These are phyloP conservation scores for Plotosus lineatus DNA, from an alignment of 2,113 vertebrate genomes.

Conservation along the genomic window DNA sequence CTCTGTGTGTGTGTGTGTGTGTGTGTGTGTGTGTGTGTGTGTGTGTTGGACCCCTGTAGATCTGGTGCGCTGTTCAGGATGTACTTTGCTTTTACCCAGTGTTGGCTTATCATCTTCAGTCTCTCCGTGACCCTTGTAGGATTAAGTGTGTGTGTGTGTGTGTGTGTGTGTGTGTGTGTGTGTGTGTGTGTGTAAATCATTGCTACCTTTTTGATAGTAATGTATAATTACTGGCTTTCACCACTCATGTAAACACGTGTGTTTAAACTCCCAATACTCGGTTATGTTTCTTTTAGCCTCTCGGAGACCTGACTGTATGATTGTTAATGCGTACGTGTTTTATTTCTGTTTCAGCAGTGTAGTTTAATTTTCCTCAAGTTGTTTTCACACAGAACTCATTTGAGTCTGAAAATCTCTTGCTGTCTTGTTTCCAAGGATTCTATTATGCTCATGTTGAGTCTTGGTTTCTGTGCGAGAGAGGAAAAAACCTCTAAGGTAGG, in stretches of 20 bases:
- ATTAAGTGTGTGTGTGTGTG: too few relatives aligned
- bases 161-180: too few relatives aligned
- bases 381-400: neutral
- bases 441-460: constrained; percentile 15
- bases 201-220: neutral
- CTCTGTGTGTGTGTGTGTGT: too few relatives aligned
- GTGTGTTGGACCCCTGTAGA: too few relatives aligned
- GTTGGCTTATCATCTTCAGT: too few relatives aligned
- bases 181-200: too few relatives aligned
- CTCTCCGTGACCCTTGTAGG: too few relatives aligned
- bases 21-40: too few relatives aligned
- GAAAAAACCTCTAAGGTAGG: constrained; percentile 30
- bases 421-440: constrained; percentile 33
- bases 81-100: too few relatives aligned
- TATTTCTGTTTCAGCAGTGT: neutral
- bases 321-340: neutral
- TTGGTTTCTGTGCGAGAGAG: constrained; percentile 11
- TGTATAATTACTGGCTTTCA: neutral
- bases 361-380: constrained; percentile 15
- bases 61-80: too few relatives aligned
- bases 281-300: neutral
- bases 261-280: neutral
- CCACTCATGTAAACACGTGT: neutral
- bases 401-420: neutral
- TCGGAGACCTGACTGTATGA: neutral